phyloP scores from a whole-genome alignment of 1,140 invertebrate species.

The Achatina immaculata region DNA sequence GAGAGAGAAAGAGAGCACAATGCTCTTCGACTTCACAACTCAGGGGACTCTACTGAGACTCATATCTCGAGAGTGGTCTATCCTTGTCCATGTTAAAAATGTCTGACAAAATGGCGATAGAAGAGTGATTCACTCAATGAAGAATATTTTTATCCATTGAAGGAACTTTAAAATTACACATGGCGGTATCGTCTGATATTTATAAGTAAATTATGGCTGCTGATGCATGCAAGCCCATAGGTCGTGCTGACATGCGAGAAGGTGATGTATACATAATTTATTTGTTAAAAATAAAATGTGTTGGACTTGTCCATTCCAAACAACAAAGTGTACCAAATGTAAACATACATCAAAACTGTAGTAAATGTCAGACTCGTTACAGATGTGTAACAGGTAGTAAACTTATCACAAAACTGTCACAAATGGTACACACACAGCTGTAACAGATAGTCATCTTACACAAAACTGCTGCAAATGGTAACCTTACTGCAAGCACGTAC shows the following conservation, averaged over 20 bases:
- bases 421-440: neutral
- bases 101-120: neutral
- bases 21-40: no score
- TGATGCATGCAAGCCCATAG: slow-evolving; percentile 4
- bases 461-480: no score
- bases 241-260: slow-evolving; percentile 23
- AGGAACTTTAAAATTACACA: neutral
- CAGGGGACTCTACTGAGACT: no score
- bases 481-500: no score
- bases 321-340: neutral
- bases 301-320: neutral
- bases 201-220: slow-evolving; percentile 13
- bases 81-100: neutral
- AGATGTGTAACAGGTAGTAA: neutral
- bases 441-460: neutral
- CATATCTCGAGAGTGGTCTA: neutral
- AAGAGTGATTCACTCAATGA: slow-evolving; percentile 2
- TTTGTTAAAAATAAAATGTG: neutral
- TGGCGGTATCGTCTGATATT: neutral
- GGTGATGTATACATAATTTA: neutral
- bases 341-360: neutral
- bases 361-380: neutral
- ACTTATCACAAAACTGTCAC: neutral
- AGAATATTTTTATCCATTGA: neutral
- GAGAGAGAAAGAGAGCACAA: no score